Conservation (phyloP, 2,888 invertebrate genomes). For the Acronicta psi region DNA sequence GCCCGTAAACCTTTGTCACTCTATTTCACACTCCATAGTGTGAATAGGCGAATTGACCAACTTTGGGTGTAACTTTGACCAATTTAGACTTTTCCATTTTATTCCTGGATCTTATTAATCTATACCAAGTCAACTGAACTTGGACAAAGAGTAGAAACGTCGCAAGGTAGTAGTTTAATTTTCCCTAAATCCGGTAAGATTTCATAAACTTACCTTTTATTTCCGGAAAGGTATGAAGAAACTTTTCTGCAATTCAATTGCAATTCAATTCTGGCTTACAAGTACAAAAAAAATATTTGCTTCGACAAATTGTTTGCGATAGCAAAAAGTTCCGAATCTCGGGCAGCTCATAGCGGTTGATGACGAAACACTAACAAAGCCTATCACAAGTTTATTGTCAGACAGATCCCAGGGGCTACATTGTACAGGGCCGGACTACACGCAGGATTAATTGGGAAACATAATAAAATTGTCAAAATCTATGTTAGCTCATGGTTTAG, state of each 20-base stretch:
- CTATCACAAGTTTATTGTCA: conserved; percentile 57
- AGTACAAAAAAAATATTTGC: not conserved
- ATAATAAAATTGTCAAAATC: no score
- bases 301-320: conserved; percentile 18
- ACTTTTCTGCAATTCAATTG: no score
- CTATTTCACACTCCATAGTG: no score
- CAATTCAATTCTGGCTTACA: not conserved
- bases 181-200: not conserved
- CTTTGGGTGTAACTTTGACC: no score
- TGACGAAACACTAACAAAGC: conserved; percentile 52
- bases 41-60: no score
- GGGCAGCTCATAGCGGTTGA: conserved; percentile 40
- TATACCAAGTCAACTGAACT: no score
- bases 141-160: no score
- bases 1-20: no score
- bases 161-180: no score
- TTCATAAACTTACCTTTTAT: not conserved
- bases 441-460: not conserved
- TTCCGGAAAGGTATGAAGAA: not conserved
- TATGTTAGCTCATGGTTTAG: no score
- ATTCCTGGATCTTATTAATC: no score
- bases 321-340: conserved; percentile 31
- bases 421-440: conserved; percentile 36
- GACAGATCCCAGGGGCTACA: conserved; percentile 38
- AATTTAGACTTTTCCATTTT: no score